Evolutionary conservation across 2,113 vertebrate genomes (phyloP).

Genomic region (Apeltes quadracus): DNA sequence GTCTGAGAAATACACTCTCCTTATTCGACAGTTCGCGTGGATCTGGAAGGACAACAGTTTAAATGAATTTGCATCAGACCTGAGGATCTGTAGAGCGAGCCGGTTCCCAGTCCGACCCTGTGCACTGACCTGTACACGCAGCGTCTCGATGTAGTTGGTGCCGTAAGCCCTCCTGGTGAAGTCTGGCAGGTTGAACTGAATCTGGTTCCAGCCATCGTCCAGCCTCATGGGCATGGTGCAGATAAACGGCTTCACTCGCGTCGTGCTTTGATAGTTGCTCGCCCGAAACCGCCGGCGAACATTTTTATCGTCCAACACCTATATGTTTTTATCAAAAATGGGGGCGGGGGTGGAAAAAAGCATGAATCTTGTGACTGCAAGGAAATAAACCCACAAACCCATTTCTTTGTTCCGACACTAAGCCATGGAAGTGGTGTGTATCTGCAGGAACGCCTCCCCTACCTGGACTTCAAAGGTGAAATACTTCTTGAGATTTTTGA

Average conservation of each 20-base stretch:
- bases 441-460: constrained; percentile 7
- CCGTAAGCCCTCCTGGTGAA: constrained; percentile 95
- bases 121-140: constrained; percentile 89
- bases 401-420: background rate
- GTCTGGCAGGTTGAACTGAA: constrained; percentile 95
- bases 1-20: constrained; percentile 97
- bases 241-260: constrained; percentile 95
- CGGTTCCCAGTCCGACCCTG: background rate
- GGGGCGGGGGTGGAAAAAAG: background rate
- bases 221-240: constrained; percentile 98
- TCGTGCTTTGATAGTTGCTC: constrained; percentile 97
- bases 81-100: background rate
- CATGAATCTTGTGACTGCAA: background rate
- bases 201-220: constrained; percentile 98
- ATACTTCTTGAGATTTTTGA: constrained; percentile 97
- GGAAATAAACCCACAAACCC: background rate
- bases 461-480: constrained; percentile 99
- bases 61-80: background rate
- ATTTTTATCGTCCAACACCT: constrained; percentile 98
- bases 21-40: constrained; percentile 95
- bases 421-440: background rate
- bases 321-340: background rate
- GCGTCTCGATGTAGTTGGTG: constrained; percentile 95
- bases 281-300: constrained; percentile 93
- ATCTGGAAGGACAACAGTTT: constrained; percentile 81